Evolutionary conservation across 2,888 invertebrate species (phyloP), one percentile per base, ranked within the genome.

Genomic region (Argyresthia goedartella): DNA sequence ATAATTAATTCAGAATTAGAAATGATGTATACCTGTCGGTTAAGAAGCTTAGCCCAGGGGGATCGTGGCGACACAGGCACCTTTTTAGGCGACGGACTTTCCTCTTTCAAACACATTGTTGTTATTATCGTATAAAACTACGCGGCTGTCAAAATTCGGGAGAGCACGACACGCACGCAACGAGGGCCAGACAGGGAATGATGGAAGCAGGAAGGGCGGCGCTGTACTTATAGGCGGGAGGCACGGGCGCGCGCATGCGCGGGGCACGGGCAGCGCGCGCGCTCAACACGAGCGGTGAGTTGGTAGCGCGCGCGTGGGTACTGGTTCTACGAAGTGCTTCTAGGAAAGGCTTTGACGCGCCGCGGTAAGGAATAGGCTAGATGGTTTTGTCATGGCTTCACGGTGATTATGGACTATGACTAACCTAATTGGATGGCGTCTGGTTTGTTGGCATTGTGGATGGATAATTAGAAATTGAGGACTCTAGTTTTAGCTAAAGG

Each of bases 51-150:
- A 59, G 88, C 81, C 87, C 88, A 89, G 53, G 89, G 89, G 54
- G 89, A 88, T 56, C 84, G 85, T 58, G 88, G 87, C 54, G 85
- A 74, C 57, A 65, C 64, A 56, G 67, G 76, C 76, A 82, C 81
- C 67, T 78, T 80, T 62, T 71, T 73, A 63, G 80, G 79, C 55
- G 85, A 80, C 62, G 78, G 71, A 60, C 77, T 72, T 66, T 86
- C 81, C 73, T 87, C 87, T 73, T 77, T 74, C 65, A 88, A 76
- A 80, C 89, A 89, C 89, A 89, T 89, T 58, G 71, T 76, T 63
- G 66, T 66, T 66, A n/a, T n/a, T n/a, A 66, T 70, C 69, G 13
- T 42, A 14, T 11, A 8, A 34, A 50, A 13, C 6, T 14, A 42
- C 25, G 34, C 34, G 15, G 14, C 41, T 49, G 41, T 41, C 39